Evolutionary conservation across 1,140 invertebrate species (phyloP).

Genomic region (Trichogramma pretiosum): DNA sequence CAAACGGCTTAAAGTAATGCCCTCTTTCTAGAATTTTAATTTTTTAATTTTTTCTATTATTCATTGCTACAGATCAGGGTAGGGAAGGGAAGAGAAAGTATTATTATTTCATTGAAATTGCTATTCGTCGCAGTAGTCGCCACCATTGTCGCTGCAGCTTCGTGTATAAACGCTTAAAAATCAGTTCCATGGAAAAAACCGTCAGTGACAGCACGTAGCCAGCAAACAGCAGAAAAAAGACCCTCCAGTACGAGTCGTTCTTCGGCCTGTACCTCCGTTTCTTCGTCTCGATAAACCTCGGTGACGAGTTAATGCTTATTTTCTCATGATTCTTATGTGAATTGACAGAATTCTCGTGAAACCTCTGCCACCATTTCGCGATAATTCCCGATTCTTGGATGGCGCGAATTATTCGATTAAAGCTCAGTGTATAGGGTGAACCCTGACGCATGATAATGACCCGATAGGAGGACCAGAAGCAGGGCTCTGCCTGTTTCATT

Average conservation of each 20-base stretch:
- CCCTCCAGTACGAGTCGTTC: not conserved
- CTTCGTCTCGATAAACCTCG: too few relatives aligned
- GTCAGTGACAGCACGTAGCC: not conserved
- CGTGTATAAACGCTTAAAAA: too few relatives aligned
- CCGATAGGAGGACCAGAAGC: not conserved
- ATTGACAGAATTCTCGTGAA: not conserved
- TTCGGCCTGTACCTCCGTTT: not conserved
- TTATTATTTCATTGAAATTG: too few relatives aligned
- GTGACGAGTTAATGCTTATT: too few relatives aligned
- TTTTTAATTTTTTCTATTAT: too few relatives aligned
- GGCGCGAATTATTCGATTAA: not conserved
- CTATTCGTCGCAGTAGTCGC: too few relatives aligned
- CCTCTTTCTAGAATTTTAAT: too few relatives aligned
- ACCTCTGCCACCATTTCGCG: not conserved
- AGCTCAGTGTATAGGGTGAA: conserved; percentile 2
- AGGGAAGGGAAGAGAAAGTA: too few relatives aligned
- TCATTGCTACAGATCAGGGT: too few relatives aligned
- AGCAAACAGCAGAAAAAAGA: not conserved
- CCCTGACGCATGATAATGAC: not conserved
- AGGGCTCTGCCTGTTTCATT: not conserved
- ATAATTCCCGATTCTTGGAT: not conserved
- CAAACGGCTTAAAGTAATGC: too few relatives aligned
- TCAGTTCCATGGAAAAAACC: too few relatives aligned
- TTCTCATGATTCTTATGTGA: not conserved
- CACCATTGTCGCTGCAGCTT: too few relatives aligned